These are phyloP conservation scores for Heterocephalus glaber DNA, from an alignment of 2,113 vertebrate species.

Conservation along the genomic window DNA sequence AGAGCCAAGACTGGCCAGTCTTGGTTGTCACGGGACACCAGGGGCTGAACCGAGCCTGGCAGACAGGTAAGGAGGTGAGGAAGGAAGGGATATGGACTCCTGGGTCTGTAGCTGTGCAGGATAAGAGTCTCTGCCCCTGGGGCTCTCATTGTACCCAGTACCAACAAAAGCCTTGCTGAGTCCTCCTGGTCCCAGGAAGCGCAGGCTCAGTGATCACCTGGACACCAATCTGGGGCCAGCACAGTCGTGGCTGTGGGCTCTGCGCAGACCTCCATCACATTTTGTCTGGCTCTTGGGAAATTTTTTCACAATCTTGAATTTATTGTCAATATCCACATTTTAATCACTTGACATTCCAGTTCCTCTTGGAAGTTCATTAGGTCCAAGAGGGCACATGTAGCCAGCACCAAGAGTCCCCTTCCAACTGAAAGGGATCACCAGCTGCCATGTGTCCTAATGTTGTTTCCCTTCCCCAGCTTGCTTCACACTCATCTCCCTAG, in stretches of 20 bases:
- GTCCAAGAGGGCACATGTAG: no score
- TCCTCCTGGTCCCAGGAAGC: neutral
- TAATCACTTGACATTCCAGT: neutral
- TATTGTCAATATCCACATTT: neutral
- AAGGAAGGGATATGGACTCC: accelerated
- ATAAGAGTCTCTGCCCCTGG: neutral
- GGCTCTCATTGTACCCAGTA: neutral
- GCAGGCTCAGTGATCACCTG: accelerated
- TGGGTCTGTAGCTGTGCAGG: neutral
- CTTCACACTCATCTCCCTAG: neutral
- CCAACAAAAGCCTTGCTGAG: neutral
- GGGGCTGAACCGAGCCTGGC: neutral
- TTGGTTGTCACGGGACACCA: neutral
- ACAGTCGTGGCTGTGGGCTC: accelerated
- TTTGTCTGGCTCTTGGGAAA: neutral
- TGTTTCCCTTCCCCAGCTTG: neutral
- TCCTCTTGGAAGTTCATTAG: neutral
- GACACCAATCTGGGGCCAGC: no score
- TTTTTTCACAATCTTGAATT: neutral
- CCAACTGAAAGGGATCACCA: neutral
- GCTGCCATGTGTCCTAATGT: neutral
- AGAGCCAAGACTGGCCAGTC: neutral
- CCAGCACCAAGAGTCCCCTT: neutral
- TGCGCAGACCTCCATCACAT: neutral
- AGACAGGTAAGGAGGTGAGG: no score